phyloP scores from a whole-genome alignment of 2,797 vertebrate genomes.

The Xenentodon cancila region DNA sequence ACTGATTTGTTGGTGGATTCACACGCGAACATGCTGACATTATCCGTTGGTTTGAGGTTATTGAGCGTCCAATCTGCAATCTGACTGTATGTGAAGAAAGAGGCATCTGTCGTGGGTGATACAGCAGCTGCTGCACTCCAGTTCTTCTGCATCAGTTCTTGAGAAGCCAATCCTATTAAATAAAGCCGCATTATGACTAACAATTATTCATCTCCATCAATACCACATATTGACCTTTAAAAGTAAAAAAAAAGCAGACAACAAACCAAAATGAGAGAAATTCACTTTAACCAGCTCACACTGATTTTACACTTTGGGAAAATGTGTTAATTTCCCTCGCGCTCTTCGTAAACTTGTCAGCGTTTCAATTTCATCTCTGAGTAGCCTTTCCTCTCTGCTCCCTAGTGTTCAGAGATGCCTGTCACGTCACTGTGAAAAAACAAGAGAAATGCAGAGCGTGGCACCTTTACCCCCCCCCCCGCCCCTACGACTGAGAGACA shows the following conservation, averaged over 20 bases:
- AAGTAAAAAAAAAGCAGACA: too few species aligned
- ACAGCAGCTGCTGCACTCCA: too few species aligned
- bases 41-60: not conserved
- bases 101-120: too few species aligned
- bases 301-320: too few species aligned
- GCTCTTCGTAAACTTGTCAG: constrained; percentile 4
- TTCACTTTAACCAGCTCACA: too few species aligned
- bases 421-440: constrained; percentile 70
- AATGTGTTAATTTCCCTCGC: too few species aligned
- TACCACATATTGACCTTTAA: too few species aligned
- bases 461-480: constrained; percentile 51
- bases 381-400: constrained; percentile 49
- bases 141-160: too few species aligned
- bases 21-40: not conserved
- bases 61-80: not conserved
- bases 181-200: too few species aligned
- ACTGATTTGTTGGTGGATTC: constrained; percentile 2
- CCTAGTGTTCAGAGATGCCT: constrained; percentile 58
- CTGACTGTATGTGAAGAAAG: not conserved
- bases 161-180: too few species aligned
- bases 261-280: too few species aligned
- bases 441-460: constrained; percentile 53
- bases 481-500: constrained; percentile 32
- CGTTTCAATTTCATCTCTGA: constrained; percentile 35
- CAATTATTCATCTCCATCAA: too few species aligned